phyloP scores from a whole-genome alignment of 2,113 vertebrate species.

The Callaeas wilsoni region DNA sequence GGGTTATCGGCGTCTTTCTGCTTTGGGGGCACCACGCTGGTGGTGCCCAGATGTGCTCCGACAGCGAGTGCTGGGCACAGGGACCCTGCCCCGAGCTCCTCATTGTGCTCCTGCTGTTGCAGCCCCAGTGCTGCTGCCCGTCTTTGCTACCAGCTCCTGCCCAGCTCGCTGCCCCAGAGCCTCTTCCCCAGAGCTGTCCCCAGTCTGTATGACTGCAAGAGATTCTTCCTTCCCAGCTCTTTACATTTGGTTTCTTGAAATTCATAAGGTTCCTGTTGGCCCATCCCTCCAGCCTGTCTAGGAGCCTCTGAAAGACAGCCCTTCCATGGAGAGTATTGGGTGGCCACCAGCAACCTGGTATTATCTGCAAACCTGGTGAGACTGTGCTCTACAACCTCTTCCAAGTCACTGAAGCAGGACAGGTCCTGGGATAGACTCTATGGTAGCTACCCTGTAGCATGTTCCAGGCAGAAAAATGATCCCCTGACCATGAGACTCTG shows the following conservation, averaged over 20 bases:
- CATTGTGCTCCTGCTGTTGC: neutral
- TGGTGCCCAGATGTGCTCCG: neutral
- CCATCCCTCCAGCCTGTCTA: neutral
- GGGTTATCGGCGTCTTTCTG: neutral
- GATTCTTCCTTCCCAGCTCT: neutral
- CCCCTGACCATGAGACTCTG: neutral
- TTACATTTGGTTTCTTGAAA: neutral
- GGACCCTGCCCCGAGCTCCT: neutral
- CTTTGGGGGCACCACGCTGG: fast-evolving
- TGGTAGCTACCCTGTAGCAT: neutral
- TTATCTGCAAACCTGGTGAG: neutral
- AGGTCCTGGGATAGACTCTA: neutral
- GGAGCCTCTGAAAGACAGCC: neutral
- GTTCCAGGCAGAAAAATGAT: neutral
- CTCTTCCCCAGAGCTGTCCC: neutral
- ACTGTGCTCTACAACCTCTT: neutral
- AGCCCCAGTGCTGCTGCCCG: neutral
- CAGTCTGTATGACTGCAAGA: neutral
- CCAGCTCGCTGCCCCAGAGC: neutral
- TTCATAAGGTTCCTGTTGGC: neutral
- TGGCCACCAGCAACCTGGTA: neutral
- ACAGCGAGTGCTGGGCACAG: neutral
- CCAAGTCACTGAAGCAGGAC: neutral
- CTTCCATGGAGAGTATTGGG: neutral
- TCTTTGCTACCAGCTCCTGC: neutral